Conservation (phyloP, 2,113 vertebrate species). For the Chauna torquata region DNA sequence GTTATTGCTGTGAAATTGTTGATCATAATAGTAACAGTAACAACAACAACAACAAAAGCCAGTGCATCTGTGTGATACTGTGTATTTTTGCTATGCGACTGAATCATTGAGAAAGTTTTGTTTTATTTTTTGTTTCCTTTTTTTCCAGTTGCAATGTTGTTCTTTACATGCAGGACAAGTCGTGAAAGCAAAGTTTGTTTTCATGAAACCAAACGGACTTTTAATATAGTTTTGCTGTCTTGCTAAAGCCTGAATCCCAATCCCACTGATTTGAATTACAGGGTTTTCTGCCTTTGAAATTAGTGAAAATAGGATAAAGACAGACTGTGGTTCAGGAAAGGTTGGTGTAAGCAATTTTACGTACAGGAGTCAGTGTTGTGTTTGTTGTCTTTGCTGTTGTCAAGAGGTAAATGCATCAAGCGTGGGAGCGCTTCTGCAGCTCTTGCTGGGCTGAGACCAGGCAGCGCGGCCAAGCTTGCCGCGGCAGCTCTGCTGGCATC, state of each 20-base stretch:
- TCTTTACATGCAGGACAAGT: constrained; percentile 22
- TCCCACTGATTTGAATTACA: background rate
- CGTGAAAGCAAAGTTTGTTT: constrained; percentile 33
- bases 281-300: background rate
- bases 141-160: constrained; percentile 2
- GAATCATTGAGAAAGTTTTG: background rate
- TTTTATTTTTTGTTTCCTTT: constrained; percentile 18
- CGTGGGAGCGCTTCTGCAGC: background rate
- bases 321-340: background rate
- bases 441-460: background rate
- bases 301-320: background rate
- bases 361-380: background rate
- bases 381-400: background rate
- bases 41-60: constrained; percentile 15
- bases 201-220: constrained; percentile 27
- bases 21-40: background rate
- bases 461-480: background rate
- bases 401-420: background rate
- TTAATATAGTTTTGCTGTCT: background rate
- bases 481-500: too few species aligned
- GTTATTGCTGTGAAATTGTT: background rate
- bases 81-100: constrained; percentile 39
- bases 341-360: background rate
- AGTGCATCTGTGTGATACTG: background rate
- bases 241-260: background rate